Conservation (phyloP, 2,888 invertebrate species). For the Phragmatobia fuliginosa region DNA sequence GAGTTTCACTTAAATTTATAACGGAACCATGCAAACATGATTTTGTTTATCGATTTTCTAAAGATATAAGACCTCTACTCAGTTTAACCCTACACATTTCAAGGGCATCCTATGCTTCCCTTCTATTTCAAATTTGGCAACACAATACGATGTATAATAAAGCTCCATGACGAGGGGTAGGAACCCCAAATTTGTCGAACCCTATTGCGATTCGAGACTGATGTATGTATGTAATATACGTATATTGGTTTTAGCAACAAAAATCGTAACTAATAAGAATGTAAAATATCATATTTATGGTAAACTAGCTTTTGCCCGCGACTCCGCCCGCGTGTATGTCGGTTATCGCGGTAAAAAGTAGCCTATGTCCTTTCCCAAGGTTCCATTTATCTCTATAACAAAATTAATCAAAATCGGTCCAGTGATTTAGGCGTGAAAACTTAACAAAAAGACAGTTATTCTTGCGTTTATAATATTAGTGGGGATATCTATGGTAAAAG, state of each 20-base stretch:
- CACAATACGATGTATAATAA: neutral
- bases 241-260: neutral
- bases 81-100: neutral
- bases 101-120: slow-evolving; percentile 2
- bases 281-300: neutral
- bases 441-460: too few species aligned
- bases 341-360: too few species aligned
- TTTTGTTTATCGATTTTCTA: neutral
- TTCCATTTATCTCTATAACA: too few species aligned
- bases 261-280: neutral
- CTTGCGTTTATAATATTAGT: too few species aligned
- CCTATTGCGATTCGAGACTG: slow-evolving; percentile 10
- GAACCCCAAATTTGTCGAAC: slow-evolving; percentile 7
- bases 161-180: slow-evolving; percentile 9
- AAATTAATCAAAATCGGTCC: too few species aligned
- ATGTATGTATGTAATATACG: neutral
- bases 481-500: neutral
- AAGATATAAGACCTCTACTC: neutral
- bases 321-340: too few species aligned
- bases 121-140: neutral
- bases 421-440: too few species aligned
- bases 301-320: too few species aligned
- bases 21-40: neutral
- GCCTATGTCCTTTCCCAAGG: too few species aligned
- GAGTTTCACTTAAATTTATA: neutral